Base-by-base conservation (phyloP, 2,113 vertebrate species). In the Coturnix japonica region DNA sequence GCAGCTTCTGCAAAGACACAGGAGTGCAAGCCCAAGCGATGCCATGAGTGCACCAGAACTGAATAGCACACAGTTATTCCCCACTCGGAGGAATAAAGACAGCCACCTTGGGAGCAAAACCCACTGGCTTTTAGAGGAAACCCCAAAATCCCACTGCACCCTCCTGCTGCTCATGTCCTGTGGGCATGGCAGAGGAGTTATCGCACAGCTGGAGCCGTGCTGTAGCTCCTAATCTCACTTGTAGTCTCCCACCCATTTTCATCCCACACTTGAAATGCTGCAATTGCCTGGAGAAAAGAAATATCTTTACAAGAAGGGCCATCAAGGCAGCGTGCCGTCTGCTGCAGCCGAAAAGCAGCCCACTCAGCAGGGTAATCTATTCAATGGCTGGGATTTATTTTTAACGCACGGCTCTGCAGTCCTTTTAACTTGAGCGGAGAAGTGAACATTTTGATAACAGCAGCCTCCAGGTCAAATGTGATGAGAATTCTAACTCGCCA, bases 391-490 rank as follows among this genome's bases (percentile, higher is more conserved):
- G 85, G 82, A 84, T 91, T 94, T 91, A 89, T 80, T 93, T 86
- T 91, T 75, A 90, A 63, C 84, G 37, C 64, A 88, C 28, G 1
- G 54, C 85, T 81, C 92, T 53, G 76, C 74, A 75, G 90, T 80
- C 65, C 82, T 93, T 95, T 95, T 94, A 94, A 85, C 87, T 88
- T 30, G 82, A 95, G 92, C 90, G n/a, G 70, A 77, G 86, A 81
- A 90, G 60, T 31, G 95, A 93, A 82, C 85, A 78, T 93, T 92
- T 65, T 71, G 89, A 86, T 89, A 96, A 89, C 89, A 85, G 85
- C 86, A 94, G 89, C 87, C 87, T 88, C 70, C 75, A 11, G 92
- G 87, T 90, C 93, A 96, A 93, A 95, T 92, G 92, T 94, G 90
- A 95, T 92, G 91, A 94, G 91, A 88, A 95, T 92, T 90, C 74